phyloP scores from a whole-genome alignment of 2,113 vertebrate species.

The Chaetura pelagica region DNA sequence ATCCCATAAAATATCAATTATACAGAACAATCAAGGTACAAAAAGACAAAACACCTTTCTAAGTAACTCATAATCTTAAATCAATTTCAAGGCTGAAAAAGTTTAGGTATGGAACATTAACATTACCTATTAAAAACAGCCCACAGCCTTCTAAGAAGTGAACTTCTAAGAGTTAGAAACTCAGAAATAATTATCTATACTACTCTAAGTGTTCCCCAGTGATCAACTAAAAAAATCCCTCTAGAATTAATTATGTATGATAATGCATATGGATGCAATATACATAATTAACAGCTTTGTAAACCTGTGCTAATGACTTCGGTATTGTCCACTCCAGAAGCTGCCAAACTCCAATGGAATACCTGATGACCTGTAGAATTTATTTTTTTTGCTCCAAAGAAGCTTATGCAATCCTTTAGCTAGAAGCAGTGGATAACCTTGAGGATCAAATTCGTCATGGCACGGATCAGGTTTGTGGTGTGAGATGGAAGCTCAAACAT shows the following conservation, averaged over 20 bases:
- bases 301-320: background rate
- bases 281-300: background rate
- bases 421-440: background rate
- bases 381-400: rapidly evolving
- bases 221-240: background rate
- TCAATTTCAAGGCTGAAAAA: background rate
- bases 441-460: background rate
- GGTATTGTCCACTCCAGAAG: background rate
- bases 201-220: background rate
- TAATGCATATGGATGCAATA: background rate
- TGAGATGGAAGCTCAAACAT: background rate
- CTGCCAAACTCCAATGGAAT: background rate
- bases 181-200: background rate
- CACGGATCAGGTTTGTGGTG: background rate
- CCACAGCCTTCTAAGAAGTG: background rate
- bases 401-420: background rate
- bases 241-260: background rate
- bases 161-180: background rate
- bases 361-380: background rate
- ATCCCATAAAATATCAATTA: background rate
- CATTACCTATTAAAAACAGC: background rate
- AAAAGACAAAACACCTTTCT: background rate
- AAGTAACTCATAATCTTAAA: background rate
- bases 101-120: background rate
- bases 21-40: background rate